A percentile compares a stretch with the other conserved stretches of the same genome.
phyloP scores from a whole-genome alignment of 2,797 vertebrate species.

The Phrynocephalus guinanensis region DNA sequence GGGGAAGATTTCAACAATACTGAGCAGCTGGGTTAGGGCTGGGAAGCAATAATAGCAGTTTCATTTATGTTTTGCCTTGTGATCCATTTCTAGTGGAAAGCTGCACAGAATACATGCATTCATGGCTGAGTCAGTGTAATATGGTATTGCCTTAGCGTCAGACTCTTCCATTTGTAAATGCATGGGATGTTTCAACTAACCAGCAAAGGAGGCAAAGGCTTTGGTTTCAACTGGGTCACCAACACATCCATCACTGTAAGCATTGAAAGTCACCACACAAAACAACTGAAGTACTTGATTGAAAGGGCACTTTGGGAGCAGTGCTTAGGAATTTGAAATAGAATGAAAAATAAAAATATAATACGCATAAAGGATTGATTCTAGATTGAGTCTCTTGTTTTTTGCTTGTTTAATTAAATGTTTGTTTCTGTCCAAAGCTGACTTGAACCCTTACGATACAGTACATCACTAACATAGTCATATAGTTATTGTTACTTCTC shows the following conservation, averaged over 20 bases:
- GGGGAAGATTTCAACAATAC: too few species aligned
- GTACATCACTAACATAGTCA: not conserved
- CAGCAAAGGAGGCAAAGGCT: not conserved
- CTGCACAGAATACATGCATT: too few species aligned
- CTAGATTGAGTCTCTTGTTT: not conserved
- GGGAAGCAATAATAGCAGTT: too few species aligned
- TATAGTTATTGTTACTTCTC: too few species aligned
- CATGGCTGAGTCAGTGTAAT: too few species aligned
- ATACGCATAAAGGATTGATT: slow-evolving; percentile 5
- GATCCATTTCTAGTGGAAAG: too few species aligned
- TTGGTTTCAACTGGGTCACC: not conserved
- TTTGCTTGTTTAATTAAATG: not conserved
- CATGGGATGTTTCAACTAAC: not conserved
- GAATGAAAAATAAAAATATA: not conserved
- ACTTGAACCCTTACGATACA: not conserved
- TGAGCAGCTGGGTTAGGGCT: too few species aligned
- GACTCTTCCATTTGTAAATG: not conserved
- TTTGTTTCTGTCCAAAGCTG: not conserved
- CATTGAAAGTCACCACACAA: not conserved
- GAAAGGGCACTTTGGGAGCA: slow-evolving; percentile 4
- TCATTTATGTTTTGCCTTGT: too few species aligned
- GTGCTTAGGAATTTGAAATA: not conserved
- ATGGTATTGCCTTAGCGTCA: too few species aligned
- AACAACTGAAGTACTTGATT: not conserved
- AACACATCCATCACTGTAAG: not conserved